Base-by-base conservation (phyloP, 2,113 vertebrate genomes). In the Pterocles gutturalis region DNA sequence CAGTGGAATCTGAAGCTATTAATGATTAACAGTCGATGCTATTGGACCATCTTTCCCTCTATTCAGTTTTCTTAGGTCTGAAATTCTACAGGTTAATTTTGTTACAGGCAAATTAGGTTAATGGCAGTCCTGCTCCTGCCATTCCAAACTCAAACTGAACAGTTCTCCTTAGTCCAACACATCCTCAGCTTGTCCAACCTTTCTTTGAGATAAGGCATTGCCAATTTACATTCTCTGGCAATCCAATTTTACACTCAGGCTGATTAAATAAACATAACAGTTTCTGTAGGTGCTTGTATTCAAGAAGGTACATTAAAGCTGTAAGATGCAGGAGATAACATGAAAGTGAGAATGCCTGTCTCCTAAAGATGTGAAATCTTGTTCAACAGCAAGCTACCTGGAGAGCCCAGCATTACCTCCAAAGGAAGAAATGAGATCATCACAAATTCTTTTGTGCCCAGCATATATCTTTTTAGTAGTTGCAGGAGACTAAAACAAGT, bases 211-310 rank as follows among this genome's bases (percentile, higher is more conserved):
- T 46, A 29, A 65, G 53, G 11, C 1, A 2, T 31, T 76, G 21
- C 26, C 49, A 90, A 49, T 83, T 91, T 55, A n/a, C 13, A 11
- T 33, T 90, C 62, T 77, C 25, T 77, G 53, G 49, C 10, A 62
- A 80, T 70, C n/a, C 29, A 20, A 31, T 46, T 69, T 85, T 88
- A 46, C 29, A 83, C n/a, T 20, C 18, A 54, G 41, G 25, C 15
- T 91, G 73, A 88, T 73, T 88, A 90, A 96, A 93, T 87, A 94
- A 96, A 87, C 62, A 65, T 76, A 88, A 60, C 51, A 58, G 28
- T 85, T 90, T 91, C 84, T 80, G 67, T 75, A 66, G 67, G 46
- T 83, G 66, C 66, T 62, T 95, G 54, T 77, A 73, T 72, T 87
- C 60, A 73, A 61, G 90, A 77, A 91, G 85, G 75, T 13, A 82